Evolutionary conservation across 2,113 vertebrate genomes (phyloP).

Genomic region (Notothenia coriiceps): DNA sequence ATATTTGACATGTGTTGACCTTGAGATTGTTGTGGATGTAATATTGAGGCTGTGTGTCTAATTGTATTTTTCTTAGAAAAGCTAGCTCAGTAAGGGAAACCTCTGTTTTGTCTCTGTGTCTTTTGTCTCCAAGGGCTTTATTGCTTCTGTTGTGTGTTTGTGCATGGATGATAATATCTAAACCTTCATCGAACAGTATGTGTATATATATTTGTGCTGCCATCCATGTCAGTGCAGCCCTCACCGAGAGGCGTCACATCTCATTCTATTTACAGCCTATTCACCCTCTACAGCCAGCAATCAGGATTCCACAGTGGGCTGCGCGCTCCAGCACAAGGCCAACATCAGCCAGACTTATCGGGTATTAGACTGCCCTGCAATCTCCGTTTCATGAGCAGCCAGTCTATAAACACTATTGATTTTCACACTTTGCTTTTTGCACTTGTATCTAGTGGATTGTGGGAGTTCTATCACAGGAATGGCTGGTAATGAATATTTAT

Average conservation of each 20-base stretch:
- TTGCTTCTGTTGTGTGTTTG: slow-evolving; percentile 1
- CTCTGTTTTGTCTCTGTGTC: slow-evolving; percentile 48
- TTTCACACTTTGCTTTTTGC: slow-evolving; percentile 72
- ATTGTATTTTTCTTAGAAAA: background rate
- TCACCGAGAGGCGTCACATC: slow-evolving; percentile 50
- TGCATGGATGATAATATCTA: slow-evolving; percentile 38
- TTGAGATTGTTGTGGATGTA: slow-evolving; percentile 26
- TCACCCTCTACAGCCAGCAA: slow-evolving; percentile 43
- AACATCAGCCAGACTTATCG: slow-evolving; percentile 67
- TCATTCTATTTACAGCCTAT: slow-evolving; percentile 59
- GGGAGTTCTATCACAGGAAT: slow-evolving; percentile 53
- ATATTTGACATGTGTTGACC: slow-evolving; percentile 40
- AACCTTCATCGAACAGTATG: slow-evolving; percentile 40
- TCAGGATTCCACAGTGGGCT: slow-evolving; percentile 54
- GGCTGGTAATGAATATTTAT: slow-evolving; percentile 76
- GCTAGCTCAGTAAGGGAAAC: slow-evolving; percentile 41
- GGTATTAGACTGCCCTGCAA: slow-evolving; percentile 69
- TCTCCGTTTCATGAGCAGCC: slow-evolving; percentile 77
- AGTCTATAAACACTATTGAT: slow-evolving; percentile 83
- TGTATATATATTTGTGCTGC: slow-evolving; percentile 11
- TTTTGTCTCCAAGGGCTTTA: no score
- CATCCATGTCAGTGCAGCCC: slow-evolving; percentile 36
- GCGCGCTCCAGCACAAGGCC: slow-evolving; percentile 42
- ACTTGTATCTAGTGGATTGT: slow-evolving; percentile 64
- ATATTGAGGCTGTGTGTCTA: background rate